These are phyloP conservation scores for Stenodema calcarata DNA, from an alignment of 2,888 invertebrate species.

Conservation along the genomic window DNA sequence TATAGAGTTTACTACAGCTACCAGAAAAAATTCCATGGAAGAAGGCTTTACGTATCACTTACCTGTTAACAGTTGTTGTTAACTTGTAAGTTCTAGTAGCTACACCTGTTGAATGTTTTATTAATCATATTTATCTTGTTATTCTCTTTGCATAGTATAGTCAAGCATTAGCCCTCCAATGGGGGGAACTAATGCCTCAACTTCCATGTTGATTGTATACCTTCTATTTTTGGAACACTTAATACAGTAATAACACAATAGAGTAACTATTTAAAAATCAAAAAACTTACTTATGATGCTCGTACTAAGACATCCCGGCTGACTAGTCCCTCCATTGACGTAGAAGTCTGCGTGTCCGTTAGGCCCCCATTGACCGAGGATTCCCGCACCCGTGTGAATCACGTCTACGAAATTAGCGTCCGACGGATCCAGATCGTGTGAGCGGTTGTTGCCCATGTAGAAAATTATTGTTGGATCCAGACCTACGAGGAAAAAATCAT, in stretches of 20 bases:
- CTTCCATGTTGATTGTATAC: too few species aligned
- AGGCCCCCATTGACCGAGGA: constrained; percentile 88
- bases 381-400: constrained; percentile 85
- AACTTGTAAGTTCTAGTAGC: too few species aligned
- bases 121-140: background rate
- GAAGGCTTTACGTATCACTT: too few species aligned
- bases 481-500: constrained; percentile 64
- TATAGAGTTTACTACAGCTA: too few species aligned
- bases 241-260: too few species aligned
- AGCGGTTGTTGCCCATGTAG: constrained; percentile 82
- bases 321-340: constrained; percentile 86
- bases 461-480: constrained; percentile 86
- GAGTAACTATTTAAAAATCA: too few species aligned
- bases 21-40: too few species aligned
- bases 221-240: too few species aligned
- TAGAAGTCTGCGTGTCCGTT: constrained; percentile 89
- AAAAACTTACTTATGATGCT: constrained; percentile 83
- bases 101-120: background rate
- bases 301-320: constrained; percentile 83
- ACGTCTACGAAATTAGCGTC: constrained; percentile 86
- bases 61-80: too few species aligned
- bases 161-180: too few species aligned
- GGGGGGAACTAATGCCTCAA: too few species aligned
- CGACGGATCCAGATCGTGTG: constrained; percentile 77
- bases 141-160: background rate